phyloP scores from a whole-genome alignment of 2,888 invertebrate species.

The Acanthosepion pharaonis region DNA sequence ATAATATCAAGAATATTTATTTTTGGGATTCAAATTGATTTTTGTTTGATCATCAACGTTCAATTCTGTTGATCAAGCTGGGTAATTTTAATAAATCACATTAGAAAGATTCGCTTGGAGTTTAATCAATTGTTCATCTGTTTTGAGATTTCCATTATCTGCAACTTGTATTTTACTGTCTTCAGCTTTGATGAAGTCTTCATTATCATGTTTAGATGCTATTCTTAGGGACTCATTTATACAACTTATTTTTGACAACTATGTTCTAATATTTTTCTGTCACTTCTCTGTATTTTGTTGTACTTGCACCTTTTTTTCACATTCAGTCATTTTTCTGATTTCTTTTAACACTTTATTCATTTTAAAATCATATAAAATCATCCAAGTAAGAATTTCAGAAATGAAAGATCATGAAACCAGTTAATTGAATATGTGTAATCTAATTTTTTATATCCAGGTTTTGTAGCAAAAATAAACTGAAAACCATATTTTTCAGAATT shows the following conservation, averaged over 20 bases:
- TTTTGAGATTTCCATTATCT: neutral
- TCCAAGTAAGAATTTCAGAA: neutral
- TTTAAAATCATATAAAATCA: neutral
- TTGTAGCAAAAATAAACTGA: too few species aligned
- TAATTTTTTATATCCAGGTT: too few species aligned
- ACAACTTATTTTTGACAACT: neutral
- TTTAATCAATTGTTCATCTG: neutral
- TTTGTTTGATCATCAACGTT: slow-evolving; percentile 33
- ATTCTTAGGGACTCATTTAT: neutral
- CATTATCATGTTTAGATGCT: neutral
- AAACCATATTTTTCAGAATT: too few species aligned
- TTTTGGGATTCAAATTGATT: neutral
- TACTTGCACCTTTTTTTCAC: neutral
- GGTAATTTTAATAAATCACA: neutral
- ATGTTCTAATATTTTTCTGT: neutral
- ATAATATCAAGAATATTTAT: neutral
- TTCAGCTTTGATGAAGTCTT: neutral
- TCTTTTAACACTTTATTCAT: neutral
- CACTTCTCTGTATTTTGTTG: neutral
- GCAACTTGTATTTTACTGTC: neutral
- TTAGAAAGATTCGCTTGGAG: neutral
- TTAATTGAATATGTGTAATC: neutral
- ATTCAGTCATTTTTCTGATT: neutral
- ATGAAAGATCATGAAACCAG: neutral
- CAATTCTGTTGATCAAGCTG: neutral